Base-by-base conservation (phyloP, 2,888 invertebrate species). In the Scelioninae gen. 1 region DNA sequence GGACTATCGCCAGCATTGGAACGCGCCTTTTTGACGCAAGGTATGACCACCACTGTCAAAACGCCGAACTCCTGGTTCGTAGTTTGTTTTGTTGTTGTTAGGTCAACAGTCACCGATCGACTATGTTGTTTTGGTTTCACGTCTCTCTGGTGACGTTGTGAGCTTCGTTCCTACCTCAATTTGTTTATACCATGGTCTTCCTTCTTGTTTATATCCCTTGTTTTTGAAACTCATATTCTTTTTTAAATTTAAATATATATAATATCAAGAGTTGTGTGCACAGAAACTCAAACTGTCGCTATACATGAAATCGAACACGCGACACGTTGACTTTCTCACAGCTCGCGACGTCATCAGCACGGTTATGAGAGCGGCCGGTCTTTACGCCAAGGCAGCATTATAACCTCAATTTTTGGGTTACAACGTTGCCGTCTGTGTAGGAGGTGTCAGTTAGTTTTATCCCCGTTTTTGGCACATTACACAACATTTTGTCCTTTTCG, bases 321-420 rank as follows among this genome's bases (percentile, higher is more conserved):
- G 78, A 51, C 62, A 68, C 68, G 68, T 62, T 75, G 75, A 68
- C 80, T 75, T 80, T 80, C 75, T 80, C 79, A 58, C 49, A 74
- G 62, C 80, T 68, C 63, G 69, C 69, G 75, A 75, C 69, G 75
- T 69, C 74, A 75, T 56, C 68, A 31, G 47, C 43, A 45, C 53
- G 47, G 55, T 63, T 56, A 47, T 31, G 68, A 58, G 72, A 51
- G 51, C 66, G 58, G 75, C 80, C 75, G 80, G 75, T 63, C 51
- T 68, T 55, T 43, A 55, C 45, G 63, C 49, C 51, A 60, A 45
- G 16, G 55, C 34, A 63, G 43, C 60, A 51, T 60, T 71, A 63
- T 63, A 74, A 74, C 72, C 63, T 74, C 63, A 55, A 74, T 45
- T 55, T 74, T 45, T 43, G 32, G 15, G 32, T 55, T 74, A 40